phyloP scores from a whole-genome alignment of 23 tunicate genomes.

The Trididemnum clinides region DNA sequence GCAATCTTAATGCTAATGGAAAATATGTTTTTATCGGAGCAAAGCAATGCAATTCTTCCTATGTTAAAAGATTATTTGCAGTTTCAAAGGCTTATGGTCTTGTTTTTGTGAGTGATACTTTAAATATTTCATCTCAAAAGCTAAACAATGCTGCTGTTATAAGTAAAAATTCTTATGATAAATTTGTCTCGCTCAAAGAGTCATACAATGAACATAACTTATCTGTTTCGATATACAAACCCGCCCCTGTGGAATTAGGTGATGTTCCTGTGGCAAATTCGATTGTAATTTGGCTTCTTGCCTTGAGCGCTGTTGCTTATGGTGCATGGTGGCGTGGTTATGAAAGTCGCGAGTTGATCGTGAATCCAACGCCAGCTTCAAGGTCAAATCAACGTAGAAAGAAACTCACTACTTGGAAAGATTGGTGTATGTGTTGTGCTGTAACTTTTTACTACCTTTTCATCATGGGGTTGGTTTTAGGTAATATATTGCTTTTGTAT shows the following conservation, averaged over 20 bases:
- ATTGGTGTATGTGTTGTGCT: background rate
- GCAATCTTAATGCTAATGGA: background rate
- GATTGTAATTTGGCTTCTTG: constrained; percentile 58
- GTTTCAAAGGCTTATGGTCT: constrained; percentile 64
- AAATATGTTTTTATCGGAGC: constrained; percentile 57
- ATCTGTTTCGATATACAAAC: constrained; percentile 25
- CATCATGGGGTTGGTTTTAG: constrained; percentile 68
- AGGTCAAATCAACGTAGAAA: background rate
- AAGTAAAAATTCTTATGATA: constrained; percentile 24
- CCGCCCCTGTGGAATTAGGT: background rate
- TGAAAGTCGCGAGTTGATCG: background rate
- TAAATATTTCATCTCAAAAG: constrained; percentile 1
- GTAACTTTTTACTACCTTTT: constrained; percentile 30
- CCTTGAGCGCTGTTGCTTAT: constrained; percentile 60
- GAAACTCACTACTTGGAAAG: background rate
- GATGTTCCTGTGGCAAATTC: constrained; percentile 62
- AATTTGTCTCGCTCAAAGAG: background rate
- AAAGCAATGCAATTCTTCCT: constrained; percentile 79
- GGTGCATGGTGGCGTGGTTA: constrained; percentile 77
- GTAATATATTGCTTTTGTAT: constrained; percentile 73
- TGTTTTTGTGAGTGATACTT: constrained; percentile 47
- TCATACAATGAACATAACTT: constrained; percentile 25
- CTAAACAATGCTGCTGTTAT: constrained; percentile 56
- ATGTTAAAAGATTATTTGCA: constrained; percentile 45
- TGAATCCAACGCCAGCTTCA: background rate